Evolutionary conservation across 2,888 invertebrate genomes (phyloP).

Genomic region (Andrena marginata): DNA sequence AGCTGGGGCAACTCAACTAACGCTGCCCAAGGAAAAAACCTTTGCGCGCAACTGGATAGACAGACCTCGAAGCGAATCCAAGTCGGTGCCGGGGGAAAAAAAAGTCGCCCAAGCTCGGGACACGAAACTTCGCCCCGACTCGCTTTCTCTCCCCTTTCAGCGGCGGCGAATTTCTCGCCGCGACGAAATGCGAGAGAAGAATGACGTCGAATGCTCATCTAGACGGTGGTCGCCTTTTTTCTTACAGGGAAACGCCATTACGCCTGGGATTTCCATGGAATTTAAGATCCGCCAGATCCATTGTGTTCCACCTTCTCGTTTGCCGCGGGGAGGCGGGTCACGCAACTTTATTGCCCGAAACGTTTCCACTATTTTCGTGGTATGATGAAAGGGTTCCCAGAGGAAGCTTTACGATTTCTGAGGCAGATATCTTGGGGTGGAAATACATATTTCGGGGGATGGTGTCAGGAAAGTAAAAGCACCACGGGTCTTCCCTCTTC

Average conservation of each 20-base stretch:
- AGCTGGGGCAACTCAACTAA: not conserved
- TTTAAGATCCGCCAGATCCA: constrained; percentile 25
- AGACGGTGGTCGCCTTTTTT: constrained; percentile 35
- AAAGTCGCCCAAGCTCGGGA: constrained; percentile 37
- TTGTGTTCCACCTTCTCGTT: not conserved
- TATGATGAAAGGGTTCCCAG: not conserved
- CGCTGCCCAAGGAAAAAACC: constrained; percentile 5
- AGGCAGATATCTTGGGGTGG: not conserved
- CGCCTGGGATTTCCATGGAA: constrained; percentile 29
- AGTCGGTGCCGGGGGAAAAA: constrained; percentile 35
- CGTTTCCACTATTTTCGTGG: constrained; percentile 6
- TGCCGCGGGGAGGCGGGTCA: not conserved
- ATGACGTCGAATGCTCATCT: constrained; percentile 54
- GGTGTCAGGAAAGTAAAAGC: not conserved
- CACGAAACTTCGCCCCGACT: constrained; percentile 43
- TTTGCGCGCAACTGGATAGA: constrained; percentile 28
- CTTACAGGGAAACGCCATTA: constrained; percentile 47
- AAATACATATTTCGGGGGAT: not conserved
- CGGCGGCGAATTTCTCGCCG: constrained; percentile 43
- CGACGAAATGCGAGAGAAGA: constrained; percentile 46
- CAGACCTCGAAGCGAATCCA: constrained; percentile 32
- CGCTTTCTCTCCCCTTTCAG: constrained; percentile 33
- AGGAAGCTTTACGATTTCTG: not conserved
- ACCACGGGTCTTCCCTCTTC: too few species aligned
- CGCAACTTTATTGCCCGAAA: constrained; percentile 36